Evolutionary conservation across 2,113 vertebrate species (phyloP).

Genomic region (Oryzias javanicus): DNA sequence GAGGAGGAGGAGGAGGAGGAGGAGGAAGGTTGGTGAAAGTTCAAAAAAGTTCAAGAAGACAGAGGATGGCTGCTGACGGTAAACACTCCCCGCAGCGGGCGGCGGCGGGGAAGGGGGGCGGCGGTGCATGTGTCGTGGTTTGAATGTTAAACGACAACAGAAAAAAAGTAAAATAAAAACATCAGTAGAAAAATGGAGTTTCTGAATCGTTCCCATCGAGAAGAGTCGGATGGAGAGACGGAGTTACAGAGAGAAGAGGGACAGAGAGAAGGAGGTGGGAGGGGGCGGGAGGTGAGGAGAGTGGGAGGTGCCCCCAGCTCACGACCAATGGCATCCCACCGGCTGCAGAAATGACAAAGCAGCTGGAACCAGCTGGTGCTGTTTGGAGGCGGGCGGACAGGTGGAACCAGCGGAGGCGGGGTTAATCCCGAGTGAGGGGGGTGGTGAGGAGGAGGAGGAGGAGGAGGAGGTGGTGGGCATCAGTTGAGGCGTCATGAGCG

Average conservation of each 20-base stretch:
- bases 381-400: conserved; percentile 63
- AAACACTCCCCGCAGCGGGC: conserved; percentile 64
- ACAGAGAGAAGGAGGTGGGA: conserved; percentile 49
- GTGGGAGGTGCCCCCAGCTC: conserved; percentile 80
- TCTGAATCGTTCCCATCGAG: conserved; percentile 78
- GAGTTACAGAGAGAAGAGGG: conserved; percentile 44
- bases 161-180: conserved; percentile 62
- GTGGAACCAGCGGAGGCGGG: conserved; percentile 60
- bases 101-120: conserved; percentile 46
- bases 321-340: conserved; percentile 83
- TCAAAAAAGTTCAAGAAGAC: conserved; percentile 83
- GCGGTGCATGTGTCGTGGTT: conserved; percentile 67
- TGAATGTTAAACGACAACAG: conserved; percentile 76
- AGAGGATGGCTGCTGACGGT: conserved; percentile 82
- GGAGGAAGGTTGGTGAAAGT: conserved; percentile 82
- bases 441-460: conserved; percentile 44
- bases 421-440: conserved; percentile 75
- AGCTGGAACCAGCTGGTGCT: conserved; percentile 77
- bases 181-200: conserved; percentile 75
- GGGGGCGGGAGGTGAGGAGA: conserved; percentile 68
- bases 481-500: conserved; percentile 81
- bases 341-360: conserved; percentile 84
- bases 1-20: conserved; percentile 73
- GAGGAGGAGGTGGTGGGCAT: conserved; percentile 59
- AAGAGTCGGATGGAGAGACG: conserved; percentile 78